Evolutionary conservation across 2,888 invertebrate genomes (phyloP).

Genomic region (Idaea dimidiata): DNA sequence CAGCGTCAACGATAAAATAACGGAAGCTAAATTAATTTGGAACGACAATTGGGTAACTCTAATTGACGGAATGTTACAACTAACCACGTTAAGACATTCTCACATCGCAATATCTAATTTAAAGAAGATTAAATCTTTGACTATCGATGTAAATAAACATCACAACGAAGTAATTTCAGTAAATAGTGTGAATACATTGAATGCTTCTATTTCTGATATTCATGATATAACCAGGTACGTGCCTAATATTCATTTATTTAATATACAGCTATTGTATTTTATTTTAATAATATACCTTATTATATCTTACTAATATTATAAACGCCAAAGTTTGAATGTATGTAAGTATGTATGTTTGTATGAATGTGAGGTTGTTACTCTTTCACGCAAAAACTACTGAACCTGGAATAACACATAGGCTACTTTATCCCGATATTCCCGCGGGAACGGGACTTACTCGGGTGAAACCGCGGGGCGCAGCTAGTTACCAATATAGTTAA

Average conservation of each 20-base stretch:
- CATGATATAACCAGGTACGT: conserved; percentile 31
- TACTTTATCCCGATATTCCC: too few relatives aligned
- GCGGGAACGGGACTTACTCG: too few relatives aligned
- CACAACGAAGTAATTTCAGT: conserved; percentile 4
- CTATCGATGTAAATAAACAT: conserved; percentile 34
- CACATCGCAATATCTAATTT: conserved; percentile 83
- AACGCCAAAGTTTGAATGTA: too few relatives aligned
- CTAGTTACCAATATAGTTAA: too few relatives aligned
- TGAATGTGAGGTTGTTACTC: too few relatives aligned
- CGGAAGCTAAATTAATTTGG: conserved; percentile 76
- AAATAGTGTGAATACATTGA: conserved; percentile 18
- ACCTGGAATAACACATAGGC: too few relatives aligned
- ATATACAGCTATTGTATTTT: too few relatives aligned
- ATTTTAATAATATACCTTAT: too few relatives aligned
- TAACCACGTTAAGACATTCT: conserved; percentile 81
- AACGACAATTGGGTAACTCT: conserved; percentile 89
- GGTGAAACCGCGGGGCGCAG: too few relatives aligned
- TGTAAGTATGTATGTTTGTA: too few relatives aligned
- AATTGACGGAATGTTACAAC: conserved; percentile 90
- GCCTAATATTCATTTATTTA: not conserved
- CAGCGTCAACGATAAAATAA: conserved; percentile 29
- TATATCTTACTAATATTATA: too few relatives aligned
- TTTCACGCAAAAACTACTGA: too few relatives aligned
- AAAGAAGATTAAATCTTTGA: conserved; percentile 48
- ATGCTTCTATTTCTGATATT: conserved; percentile 22